Evolutionary conservation across 2,113 vertebrate species (phyloP).

Genomic region (Tyto alba): DNA sequence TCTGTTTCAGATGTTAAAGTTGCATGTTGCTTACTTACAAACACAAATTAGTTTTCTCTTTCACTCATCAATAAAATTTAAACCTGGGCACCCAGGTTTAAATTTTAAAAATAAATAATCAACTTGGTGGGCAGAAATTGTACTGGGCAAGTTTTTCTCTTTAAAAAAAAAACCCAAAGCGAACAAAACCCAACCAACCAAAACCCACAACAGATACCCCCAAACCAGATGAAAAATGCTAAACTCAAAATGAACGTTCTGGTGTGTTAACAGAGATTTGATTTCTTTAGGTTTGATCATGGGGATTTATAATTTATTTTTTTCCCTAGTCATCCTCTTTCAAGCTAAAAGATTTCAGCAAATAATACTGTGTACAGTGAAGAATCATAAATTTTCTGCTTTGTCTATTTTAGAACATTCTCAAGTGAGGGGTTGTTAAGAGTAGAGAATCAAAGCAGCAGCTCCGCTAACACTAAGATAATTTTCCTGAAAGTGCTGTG

Average conservation of each 20-base stretch:
- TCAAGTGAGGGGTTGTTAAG: background rate
- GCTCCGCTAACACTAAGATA: background rate
- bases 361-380: background rate
- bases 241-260: background rate
- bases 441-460: background rate
- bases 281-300: background rate
- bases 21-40: background rate
- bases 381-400: background rate
- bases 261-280: background rate
- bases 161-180: accelerated
- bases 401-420: background rate
- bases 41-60: background rate
- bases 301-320: background rate
- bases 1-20: slow-evolving; percentile 4
- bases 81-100: background rate
- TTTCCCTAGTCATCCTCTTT: background rate
- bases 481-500: background rate
- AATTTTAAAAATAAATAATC: too few relatives aligned
- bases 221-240: background rate
- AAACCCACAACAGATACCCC: accelerated
- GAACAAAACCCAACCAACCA: accelerated
- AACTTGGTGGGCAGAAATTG: background rate
- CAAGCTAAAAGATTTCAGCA: background rate
- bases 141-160: background rate
- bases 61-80: background rate